Evolutionary conservation across 1,140 invertebrate genomes (phyloP).

Genomic region (Linepithema humile): DNA sequence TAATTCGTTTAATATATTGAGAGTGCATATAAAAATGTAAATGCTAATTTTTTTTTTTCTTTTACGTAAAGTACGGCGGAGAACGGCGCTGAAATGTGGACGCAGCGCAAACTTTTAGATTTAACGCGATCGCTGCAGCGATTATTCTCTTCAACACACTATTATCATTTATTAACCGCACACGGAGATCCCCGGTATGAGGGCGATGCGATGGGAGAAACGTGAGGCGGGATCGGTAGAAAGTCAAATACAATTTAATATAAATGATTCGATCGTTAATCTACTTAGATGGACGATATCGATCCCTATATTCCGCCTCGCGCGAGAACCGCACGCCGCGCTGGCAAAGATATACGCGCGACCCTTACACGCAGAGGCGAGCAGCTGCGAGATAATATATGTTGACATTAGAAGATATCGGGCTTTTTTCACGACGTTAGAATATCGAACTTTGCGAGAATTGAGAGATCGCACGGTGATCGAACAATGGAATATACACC

Average conservation of each 20-base stretch:
- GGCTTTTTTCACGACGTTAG: neutral
- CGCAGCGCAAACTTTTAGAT: neutral
- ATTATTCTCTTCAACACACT: constrained; percentile 15
- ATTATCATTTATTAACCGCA: constrained; percentile 31
- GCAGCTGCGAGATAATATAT: constrained; percentile 42
- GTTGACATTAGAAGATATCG: constrained; percentile 39
- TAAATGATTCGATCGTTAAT: constrained; percentile 42
- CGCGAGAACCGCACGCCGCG: neutral
- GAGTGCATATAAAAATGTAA: neutral
- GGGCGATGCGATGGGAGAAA: neutral
- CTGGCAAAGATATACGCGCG: neutral
- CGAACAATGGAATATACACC: neutral
- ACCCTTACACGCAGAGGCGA: constrained; percentile 19
- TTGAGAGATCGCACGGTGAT: constrained; percentile 27
- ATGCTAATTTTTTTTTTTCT: neutral
- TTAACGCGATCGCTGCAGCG: constrained; percentile 8
- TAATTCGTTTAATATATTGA: neutral
- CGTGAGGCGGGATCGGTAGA: neutral
- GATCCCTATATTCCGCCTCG: neutral
- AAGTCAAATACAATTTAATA: constrained; percentile 47
- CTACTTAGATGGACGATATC: constrained; percentile 14
- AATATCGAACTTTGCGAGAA: constrained; percentile 16
- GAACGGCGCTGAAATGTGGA: neutral
- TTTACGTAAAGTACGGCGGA: neutral
- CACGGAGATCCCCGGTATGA: neutral